These are phyloP conservation scores for Taurulus bubalis DNA, from an alignment of 2,113 vertebrate genomes.

Conservation along the genomic window DNA sequence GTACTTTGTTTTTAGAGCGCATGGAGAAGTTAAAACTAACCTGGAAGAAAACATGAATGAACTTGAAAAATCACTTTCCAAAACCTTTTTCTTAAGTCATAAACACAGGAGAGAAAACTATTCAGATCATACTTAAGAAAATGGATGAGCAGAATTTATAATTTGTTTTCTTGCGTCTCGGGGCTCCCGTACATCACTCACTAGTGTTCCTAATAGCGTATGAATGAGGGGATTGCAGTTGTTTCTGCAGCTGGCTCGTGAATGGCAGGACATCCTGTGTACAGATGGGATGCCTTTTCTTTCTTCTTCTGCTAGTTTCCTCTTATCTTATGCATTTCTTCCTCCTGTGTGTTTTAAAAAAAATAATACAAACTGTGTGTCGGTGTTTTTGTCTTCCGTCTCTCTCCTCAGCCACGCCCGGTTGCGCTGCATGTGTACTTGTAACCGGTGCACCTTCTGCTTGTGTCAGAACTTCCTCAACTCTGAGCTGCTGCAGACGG, in stretches of 20 bases:
- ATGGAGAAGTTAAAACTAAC: neutral
- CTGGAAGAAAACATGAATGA: too few relatives aligned
- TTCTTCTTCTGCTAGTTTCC: neutral
- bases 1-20: neutral
- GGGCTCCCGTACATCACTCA: neutral
- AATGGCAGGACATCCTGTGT: neutral
- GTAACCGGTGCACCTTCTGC: slow-evolving; percentile 99
- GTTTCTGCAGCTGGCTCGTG: neutral
- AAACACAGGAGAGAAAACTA: neutral
- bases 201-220: neutral
- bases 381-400: slow-evolving; percentile 86
- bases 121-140: neutral
- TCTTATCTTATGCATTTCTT: slow-evolving; percentile 21
- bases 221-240: neutral
- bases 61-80: neutral
- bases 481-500: slow-evolving; percentile 98
- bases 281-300: neutral
- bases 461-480: slow-evolving; percentile 99
- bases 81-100: neutral
- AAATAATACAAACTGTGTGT: slow-evolving; percentile 17
- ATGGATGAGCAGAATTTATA: neutral
- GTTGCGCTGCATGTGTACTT: slow-evolving; percentile 99
- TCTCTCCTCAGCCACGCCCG: slow-evolving; percentile 96
- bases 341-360: neutral
- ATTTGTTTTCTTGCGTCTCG: neutral